Evolutionary conservation across 2,113 vertebrate genomes (phyloP).

Genomic region (Labrus mixtus): DNA sequence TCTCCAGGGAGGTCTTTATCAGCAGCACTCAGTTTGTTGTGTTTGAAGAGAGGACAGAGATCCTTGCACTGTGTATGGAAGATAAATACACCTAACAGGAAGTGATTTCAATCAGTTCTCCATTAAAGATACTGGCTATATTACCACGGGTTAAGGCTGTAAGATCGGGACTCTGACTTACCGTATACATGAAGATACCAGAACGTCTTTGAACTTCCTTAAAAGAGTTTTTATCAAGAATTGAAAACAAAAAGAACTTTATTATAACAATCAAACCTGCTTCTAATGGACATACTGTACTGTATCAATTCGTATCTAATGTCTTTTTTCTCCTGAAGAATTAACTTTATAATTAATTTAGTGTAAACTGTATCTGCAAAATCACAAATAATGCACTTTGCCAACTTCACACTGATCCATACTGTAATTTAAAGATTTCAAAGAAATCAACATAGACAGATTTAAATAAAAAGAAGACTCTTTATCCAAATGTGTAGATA

Average conservation of each 20-base stretch:
- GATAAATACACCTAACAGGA: background rate
- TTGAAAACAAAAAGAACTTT: background rate
- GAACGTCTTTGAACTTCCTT: background rate
- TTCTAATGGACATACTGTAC: constrained; percentile 22
- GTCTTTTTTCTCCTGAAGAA: background rate
- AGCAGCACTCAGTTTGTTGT: background rate
- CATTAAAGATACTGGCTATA: background rate
- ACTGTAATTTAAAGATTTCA: background rate
- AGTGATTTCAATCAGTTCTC: background rate
- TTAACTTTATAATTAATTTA: constrained; percentile 7
- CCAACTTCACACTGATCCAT: constrained; percentile 24
- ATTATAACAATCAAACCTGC: background rate
- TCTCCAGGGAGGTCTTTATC: background rate
- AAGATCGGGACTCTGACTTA: too few species aligned
- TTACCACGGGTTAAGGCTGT: background rate
- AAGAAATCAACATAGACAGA: background rate
- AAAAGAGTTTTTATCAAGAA: background rate
- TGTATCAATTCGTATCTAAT: background rate
- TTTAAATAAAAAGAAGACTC: constrained; percentile 31
- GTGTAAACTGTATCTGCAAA: constrained; percentile 7
- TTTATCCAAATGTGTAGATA: constrained; percentile 59
- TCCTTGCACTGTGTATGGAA: constrained; percentile 7
- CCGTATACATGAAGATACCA: background rate
- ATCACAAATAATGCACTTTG: constrained; percentile 18
- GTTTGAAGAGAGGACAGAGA: background rate